A percentile compares a stretch with the other conserved stretches of the same genome.
phyloP scores from a whole-genome alignment of 2,113 vertebrate genomes.

The Rhinopomastus cyanomelas region DNA sequence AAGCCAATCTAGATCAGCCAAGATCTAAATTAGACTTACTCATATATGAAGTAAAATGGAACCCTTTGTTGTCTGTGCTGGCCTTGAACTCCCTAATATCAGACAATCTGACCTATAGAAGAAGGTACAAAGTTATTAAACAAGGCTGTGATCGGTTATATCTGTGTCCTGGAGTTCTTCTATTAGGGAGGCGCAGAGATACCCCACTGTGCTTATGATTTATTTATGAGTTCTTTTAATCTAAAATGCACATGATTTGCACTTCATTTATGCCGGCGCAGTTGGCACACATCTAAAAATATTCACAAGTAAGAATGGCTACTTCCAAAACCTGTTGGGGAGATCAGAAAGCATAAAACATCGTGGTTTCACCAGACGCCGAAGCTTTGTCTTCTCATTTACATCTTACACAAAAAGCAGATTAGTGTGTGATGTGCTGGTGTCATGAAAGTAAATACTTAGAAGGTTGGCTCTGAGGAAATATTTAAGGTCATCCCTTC shows the following conservation, averaged over 20 bases:
- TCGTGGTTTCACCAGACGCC: not conserved
- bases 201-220: not conserved
- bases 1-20: not conserved
- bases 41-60: not conserved
- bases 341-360: constrained; percentile 61
- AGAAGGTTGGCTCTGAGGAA: not conserved
- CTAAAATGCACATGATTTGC: constrained; percentile 36
- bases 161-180: not conserved
- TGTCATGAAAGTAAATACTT: not conserved
- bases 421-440: not conserved
- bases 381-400: constrained; percentile 1
- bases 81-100: not conserved
- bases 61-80: not conserved
- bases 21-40: too few species aligned
- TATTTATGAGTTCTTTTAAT: constrained; percentile 53
- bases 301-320: not conserved
- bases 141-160: not conserved
- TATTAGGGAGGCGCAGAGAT: not conserved
- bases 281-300: constrained; percentile 1
- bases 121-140: not conserved
- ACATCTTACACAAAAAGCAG: not conserved
- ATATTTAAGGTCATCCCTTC: not conserved
- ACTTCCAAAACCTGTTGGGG: not conserved
- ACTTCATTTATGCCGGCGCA: not conserved
- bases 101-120: not conserved